phyloP scores from a whole-genome alignment of 1,140 invertebrate genomes.

The Cotesia vestalis region DNA sequence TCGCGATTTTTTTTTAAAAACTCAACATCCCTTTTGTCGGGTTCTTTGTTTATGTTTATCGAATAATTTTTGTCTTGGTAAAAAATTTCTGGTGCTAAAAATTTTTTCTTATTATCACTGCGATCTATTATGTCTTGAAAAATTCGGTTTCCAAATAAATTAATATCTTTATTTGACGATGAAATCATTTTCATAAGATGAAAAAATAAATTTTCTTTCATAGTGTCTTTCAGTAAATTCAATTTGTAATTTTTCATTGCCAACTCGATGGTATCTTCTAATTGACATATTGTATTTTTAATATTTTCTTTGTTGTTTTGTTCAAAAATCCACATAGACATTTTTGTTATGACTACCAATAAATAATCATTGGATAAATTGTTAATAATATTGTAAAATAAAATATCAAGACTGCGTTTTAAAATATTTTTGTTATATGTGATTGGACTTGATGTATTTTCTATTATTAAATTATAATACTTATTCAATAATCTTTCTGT shows the following conservation, averaged over 20 bases:
- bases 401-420: slow-evolving; percentile 56
- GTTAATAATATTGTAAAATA: slow-evolving; percentile 60
- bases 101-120: slow-evolving; percentile 60
- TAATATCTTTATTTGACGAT: slow-evolving; percentile 60
- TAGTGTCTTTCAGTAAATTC: slow-evolving; percentile 55
- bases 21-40: slow-evolving; percentile 58
- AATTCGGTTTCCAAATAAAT: slow-evolving; percentile 66
- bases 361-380: slow-evolving; percentile 59
- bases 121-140: slow-evolving; percentile 68
- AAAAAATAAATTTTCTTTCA: slow-evolving; percentile 61
- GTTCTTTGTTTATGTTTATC: slow-evolving; percentile 55
- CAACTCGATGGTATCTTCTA: slow-evolving; percentile 65
- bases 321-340: slow-evolving; percentile 56
- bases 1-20: slow-evolving; percentile 66
- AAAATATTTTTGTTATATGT: slow-evolving; percentile 37
- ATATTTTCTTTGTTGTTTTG: slow-evolving; percentile 42
- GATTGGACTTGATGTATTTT: slow-evolving; percentile 28
- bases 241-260: slow-evolving; percentile 63
- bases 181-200: slow-evolving; percentile 64
- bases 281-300: slow-evolving; percentile 60
- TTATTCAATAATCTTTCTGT: slow-evolving; percentile 63
- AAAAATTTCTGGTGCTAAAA: slow-evolving; percentile 67
- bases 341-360: slow-evolving; percentile 56
- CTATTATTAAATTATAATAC: slow-evolving; percentile 60
- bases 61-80: slow-evolving; percentile 62